Conservation (phyloP, 2,888 invertebrate species). For the Exocentrus adspersus region DNA sequence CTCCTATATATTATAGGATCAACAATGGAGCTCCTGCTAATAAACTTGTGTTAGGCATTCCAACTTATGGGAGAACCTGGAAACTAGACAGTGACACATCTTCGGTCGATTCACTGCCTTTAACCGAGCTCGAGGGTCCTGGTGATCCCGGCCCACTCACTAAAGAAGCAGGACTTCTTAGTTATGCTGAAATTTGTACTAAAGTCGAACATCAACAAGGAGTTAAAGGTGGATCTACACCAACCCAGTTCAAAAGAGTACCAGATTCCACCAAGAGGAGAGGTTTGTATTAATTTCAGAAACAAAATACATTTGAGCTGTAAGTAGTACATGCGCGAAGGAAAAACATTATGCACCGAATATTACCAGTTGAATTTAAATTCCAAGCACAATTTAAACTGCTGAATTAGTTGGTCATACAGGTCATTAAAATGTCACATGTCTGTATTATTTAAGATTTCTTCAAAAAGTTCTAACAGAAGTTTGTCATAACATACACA, state of each 20-base stretch:
- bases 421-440: no score
- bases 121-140: slow-evolving; percentile 72
- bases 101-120: slow-evolving; percentile 78
- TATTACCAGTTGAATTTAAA: no score
- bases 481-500: no score
- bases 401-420: no score
- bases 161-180: slow-evolving; percentile 73
- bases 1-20: no score
- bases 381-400: no score
- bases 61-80: slow-evolving; percentile 80
- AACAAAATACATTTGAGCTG: no score
- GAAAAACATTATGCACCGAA: no score
- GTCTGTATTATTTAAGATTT: no score
- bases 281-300: slow-evolving; percentile 69
- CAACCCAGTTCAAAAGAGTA: slow-evolving; percentile 74
- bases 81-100: slow-evolving; percentile 74
- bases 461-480: no score
- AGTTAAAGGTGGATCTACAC: slow-evolving; percentile 63
- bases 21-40: slow-evolving; percentile 70
- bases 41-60: slow-evolving; percentile 76
- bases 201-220: slow-evolving; percentile 67
- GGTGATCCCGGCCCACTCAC: slow-evolving; percentile 78
- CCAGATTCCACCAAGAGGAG: slow-evolving; percentile 81
- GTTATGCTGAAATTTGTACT: slow-evolving; percentile 81
- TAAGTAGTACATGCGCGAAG: no score